Conservation (phyloP, 2,797 vertebrate species). For the Apogon hyalosoma region DNA sequence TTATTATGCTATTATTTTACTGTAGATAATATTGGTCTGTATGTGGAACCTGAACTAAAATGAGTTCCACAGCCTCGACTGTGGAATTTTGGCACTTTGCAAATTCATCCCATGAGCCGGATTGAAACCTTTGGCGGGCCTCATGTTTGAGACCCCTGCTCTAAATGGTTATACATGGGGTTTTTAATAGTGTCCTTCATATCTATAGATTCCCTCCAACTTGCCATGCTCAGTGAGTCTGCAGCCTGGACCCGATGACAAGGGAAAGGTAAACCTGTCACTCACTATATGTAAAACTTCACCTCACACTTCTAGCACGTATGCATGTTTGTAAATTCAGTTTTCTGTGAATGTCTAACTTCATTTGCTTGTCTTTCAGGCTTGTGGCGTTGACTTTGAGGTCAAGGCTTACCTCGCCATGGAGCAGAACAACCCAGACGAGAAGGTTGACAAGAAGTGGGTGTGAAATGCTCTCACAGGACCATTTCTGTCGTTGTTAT, state of each 20-base stretch:
- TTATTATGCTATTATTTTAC: no score
- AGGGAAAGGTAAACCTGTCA: slow-evolving; percentile 86
- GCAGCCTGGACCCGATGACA: slow-evolving; percentile 89
- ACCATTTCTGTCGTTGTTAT: neutral
- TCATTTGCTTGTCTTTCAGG: slow-evolving; percentile 68
- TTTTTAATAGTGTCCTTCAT: slow-evolving; percentile 8
- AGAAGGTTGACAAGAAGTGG: slow-evolving; percentile 91
- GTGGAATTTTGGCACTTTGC: no score
- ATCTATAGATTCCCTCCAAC: slow-evolving; percentile 86
- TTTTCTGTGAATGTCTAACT: neutral
- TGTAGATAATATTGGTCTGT: no score
- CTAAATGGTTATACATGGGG: no score
- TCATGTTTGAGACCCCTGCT: no score
- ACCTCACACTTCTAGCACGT: neutral
- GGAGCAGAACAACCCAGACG: slow-evolving; percentile 84
- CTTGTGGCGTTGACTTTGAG: slow-evolving; percentile 92
- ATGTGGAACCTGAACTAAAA: no score
- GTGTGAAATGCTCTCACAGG: neutral
- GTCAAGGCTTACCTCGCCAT: slow-evolving; percentile 88
- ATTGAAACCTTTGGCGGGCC: no score
- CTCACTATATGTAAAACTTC: neutral
- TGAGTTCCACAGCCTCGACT: no score
- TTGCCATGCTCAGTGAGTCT: slow-evolving; percentile 91
- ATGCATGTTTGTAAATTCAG: neutral
- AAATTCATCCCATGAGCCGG: no score